Conservation (phyloP, 1,140 invertebrate genomes). For the Delia radicum region DNA sequence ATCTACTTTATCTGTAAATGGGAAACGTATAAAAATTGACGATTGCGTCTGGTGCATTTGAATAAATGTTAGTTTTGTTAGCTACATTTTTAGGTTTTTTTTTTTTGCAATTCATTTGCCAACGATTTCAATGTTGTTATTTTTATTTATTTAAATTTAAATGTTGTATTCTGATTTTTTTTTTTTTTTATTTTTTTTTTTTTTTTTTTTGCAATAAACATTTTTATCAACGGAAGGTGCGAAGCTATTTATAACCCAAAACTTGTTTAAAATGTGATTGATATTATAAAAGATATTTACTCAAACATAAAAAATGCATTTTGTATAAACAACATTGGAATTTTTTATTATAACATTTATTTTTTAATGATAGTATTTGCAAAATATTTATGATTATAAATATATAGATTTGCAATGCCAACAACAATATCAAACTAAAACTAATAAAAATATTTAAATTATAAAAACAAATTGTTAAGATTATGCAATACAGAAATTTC, state of each 20-base stretch:
- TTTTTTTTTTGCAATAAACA: too few species aligned
- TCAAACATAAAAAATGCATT: not conserved
- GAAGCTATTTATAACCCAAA: constrained; percentile 9
- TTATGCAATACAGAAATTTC: too few species aligned
- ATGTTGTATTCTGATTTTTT: not conserved
- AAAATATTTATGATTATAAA: not conserved
- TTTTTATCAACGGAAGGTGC: constrained; percentile 19
- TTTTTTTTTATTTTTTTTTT: too few species aligned
- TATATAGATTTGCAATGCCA: constrained; percentile 9
- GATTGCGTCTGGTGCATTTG: not conserved
- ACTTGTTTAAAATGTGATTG: not conserved
- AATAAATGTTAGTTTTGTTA: not conserved
- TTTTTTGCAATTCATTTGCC: not conserved
- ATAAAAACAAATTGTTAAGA: too few species aligned
- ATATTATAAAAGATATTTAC: not conserved
- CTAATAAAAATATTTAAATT: too few species aligned
- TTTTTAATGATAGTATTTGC: not conserved
- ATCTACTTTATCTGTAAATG: too few species aligned
- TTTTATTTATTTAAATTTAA: not conserved
- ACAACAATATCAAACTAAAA: not conserved
- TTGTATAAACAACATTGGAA: not conserved
- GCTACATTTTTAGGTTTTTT: not conserved
- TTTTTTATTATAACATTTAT: not conserved
- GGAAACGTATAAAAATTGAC: not conserved
- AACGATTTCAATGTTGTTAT: not conserved